Percentiles rank a stretch among this genome's conserved stretches.
Evolutionary conservation across 35 echinoderm and acorn worm species (phyloP).

Genomic region (Stichopus chloronotus): DNA sequence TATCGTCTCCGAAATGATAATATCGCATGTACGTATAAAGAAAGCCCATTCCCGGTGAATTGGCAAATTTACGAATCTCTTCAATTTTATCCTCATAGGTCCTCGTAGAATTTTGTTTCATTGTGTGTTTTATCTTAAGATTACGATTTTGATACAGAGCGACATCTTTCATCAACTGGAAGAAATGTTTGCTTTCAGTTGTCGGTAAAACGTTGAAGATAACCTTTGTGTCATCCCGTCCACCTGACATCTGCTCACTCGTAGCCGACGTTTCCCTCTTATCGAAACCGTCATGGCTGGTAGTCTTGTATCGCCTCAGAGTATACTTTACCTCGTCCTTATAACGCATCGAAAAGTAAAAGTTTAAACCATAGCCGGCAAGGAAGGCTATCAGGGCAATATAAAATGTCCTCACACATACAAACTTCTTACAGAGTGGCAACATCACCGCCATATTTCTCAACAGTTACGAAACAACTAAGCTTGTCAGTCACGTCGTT

Average conservation of each 20-base stretch:
- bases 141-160: neutral
- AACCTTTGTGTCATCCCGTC: neutral
- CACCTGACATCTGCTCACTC: neutral
- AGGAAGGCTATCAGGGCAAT: neutral
- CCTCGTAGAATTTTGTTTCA: neutral
- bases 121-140: conserved; percentile 31
- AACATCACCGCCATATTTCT: neutral
- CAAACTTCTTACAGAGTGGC: neutral
- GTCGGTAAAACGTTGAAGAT: conserved; percentile 45
- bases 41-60: conserved; percentile 7
- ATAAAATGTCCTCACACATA: neutral
- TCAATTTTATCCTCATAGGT: neutral
- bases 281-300: neutral
- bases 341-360: neutral
- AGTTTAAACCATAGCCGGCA: neutral
- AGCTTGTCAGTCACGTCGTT: no score
- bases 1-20: neutral
- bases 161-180: neutral
- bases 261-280: neutral
- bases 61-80: conserved; percentile 20
- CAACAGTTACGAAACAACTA: no score
- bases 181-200: conserved; percentile 27
- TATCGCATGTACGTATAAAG: conserved; percentile 44
- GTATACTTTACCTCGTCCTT: neutral
- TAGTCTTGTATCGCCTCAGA: neutral